Conservation (phyloP, 2,113 vertebrate species). For the Empidonax alnorum region DNA sequence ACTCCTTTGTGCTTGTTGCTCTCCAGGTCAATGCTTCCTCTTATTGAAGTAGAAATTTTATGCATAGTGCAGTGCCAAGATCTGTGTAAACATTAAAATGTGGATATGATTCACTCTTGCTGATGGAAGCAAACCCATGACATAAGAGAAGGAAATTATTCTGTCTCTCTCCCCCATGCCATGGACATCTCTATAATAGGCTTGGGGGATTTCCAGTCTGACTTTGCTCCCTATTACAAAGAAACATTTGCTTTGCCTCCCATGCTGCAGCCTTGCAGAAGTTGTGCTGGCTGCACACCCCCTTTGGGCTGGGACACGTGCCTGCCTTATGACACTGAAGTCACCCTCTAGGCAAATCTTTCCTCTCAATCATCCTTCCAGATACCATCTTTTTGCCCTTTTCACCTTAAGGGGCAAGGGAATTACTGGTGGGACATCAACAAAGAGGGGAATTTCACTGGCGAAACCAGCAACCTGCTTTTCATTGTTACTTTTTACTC, state of each 20-base stretch:
- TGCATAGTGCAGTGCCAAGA: neutral
- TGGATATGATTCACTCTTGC: neutral
- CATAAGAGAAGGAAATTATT: neutral
- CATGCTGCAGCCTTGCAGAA: neutral
- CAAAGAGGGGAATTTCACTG: neutral
- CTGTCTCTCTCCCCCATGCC: neutral
- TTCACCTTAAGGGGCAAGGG: neutral
- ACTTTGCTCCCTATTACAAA: neutral
- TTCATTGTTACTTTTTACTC: neutral
- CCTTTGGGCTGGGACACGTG: neutral
- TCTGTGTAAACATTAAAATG: neutral
- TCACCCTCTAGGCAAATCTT: neutral
- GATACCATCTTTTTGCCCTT: neutral
- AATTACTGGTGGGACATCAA: neutral
- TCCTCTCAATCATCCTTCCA: neutral
- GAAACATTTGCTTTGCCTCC: neutral
- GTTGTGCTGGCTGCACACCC: neutral
- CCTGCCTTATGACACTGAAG: neutral
- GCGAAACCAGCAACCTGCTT: neutral
- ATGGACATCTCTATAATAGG: neutral
- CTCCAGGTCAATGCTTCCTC: neutral
- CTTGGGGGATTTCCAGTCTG: neutral
- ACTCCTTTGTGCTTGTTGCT: neutral
- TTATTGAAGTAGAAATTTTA: neutral
- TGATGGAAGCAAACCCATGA: neutral